phyloP scores from a whole-genome alignment of 64 coral and sea anemone genomes.

The Acropora yongei region DNA sequence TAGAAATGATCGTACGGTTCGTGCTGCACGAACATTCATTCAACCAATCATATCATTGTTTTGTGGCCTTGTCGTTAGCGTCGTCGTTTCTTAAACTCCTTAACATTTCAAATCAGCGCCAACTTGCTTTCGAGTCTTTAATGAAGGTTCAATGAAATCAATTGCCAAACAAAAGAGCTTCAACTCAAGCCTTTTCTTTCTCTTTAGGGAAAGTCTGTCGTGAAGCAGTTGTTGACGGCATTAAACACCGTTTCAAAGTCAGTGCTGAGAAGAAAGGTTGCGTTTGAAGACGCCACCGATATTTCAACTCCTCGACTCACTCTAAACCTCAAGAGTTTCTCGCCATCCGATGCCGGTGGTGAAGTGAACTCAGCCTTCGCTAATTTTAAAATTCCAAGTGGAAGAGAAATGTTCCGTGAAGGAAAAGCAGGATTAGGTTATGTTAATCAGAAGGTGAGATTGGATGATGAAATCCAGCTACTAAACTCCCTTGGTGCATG shows the following conservation, averaged over 20 bases:
- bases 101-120: too few relatives aligned
- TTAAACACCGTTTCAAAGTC: slow-evolving; percentile 20
- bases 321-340: slow-evolving; percentile 46
- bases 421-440: not conserved
- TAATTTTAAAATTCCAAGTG: slow-evolving; percentile 56
- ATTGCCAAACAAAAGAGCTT: too few relatives aligned
- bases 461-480: not conserved
- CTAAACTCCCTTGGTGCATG: too few relatives aligned
- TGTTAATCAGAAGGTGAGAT: slow-evolving; percentile 62
- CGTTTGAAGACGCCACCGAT: slow-evolving; percentile 67
- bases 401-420: slow-evolving; percentile 28
- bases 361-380: not conserved
- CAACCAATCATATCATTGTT: too few relatives aligned
- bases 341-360: not conserved
- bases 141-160: too few relatives aligned
- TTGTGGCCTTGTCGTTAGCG: too few relatives aligned
- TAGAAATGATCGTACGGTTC: too few relatives aligned
- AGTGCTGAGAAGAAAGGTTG: slow-evolving; percentile 66
- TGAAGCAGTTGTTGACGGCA: slow-evolving; percentile 35
- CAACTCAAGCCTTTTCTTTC: not conserved
- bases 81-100: too few relatives aligned
- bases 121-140: too few relatives aligned
- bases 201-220: slow-evolving; percentile 53
- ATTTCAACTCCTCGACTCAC: slow-evolving; percentile 34
- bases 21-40: too few relatives aligned